Evolutionary conservation across 2,888 invertebrate species (phyloP).

Genomic region (Steromphala cineraria): DNA sequence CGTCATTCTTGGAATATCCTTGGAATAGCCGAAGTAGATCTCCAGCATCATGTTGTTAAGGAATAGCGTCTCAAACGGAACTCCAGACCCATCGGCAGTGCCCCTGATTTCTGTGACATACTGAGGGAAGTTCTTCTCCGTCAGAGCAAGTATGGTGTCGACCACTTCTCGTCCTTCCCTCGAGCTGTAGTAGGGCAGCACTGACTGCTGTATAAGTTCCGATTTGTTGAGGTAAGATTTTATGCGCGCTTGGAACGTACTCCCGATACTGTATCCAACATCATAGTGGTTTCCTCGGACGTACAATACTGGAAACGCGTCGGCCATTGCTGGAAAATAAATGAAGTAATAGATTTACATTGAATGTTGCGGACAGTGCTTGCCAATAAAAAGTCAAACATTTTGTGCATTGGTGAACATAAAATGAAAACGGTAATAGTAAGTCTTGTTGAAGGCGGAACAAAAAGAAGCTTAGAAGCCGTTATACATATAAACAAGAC

Average conservation of each 20-base stretch:
- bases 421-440: no score
- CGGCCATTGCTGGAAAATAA: neutral
- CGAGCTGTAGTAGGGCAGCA: conserved; percentile 26
- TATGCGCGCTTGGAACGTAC: conserved; percentile 15
- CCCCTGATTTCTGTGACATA: conserved; percentile 26
- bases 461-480: no score
- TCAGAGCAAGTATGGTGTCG: conserved; percentile 5
- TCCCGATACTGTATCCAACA: conserved; percentile 25
- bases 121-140: conserved; percentile 21
- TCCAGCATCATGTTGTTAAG: conserved; percentile 19
- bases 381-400: no score
- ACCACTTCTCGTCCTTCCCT: conserved; percentile 21
- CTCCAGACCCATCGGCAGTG: conserved; percentile 20
- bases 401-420: no score
- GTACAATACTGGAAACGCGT: conserved; percentile 8
- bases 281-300: conserved; percentile 27
- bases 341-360: neutral
- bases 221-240: neutral
- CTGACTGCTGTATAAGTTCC: neutral
- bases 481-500: no score
- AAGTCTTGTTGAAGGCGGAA: no score
- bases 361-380: neutral
- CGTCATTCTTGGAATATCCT: neutral
- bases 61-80: conserved; percentile 29
- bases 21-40: neutral